Conservation (phyloP, 2,113 vertebrate genomes). For the Apus apus region DNA sequence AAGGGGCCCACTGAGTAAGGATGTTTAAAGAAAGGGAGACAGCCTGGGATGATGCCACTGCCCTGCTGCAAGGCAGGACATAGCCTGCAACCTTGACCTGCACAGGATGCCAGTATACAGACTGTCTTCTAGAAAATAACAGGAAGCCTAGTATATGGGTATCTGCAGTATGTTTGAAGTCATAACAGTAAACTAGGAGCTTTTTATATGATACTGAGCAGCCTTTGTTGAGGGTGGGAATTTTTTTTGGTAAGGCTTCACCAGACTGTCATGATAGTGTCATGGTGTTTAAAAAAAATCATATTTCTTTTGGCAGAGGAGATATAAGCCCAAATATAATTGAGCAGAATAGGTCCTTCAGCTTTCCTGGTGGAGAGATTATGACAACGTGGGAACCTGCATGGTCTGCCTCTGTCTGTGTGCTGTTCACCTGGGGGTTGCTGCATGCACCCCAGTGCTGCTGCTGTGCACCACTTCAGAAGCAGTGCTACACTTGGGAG, state of each 20-base stretch:
- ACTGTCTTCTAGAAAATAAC: neutral
- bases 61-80: neutral
- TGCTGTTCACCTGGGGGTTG: fast-evolving
- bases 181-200: neutral
- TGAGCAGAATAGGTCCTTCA: neutral
- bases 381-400: neutral
- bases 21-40: neutral
- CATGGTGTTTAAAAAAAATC: neutral
- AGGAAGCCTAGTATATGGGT: neutral
- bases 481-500: neutral
- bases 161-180: neutral
- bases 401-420: neutral
- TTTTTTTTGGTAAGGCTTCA: neutral
- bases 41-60: neutral
- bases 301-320: neutral
- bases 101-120: neutral
- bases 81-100: neutral
- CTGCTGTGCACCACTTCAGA: neutral
- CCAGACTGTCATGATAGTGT: neutral
- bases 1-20: neutral
- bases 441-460: fast-evolving
- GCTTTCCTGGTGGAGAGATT: neutral
- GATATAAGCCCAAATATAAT: neutral
- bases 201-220: neutral
- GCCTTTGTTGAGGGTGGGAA: neutral